These are phyloP conservation scores for Drosophila bocqueti DNA, from an alignment of 1,140 invertebrate genomes.

Conservation along the genomic window DNA sequence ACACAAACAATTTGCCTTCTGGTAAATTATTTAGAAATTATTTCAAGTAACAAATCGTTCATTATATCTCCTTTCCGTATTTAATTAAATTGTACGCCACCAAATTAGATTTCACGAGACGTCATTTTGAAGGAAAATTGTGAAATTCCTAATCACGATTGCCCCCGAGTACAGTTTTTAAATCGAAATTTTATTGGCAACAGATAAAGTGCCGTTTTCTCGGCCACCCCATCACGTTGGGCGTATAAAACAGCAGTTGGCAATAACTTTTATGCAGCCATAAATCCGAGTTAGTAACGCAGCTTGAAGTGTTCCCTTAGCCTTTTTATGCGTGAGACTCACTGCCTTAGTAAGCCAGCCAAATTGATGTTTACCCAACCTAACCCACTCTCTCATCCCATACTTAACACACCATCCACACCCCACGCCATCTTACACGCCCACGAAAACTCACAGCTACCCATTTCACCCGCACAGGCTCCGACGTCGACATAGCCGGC, in stretches of 20 bases:
- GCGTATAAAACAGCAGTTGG: background rate
- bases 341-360: conserved; percentile 1
- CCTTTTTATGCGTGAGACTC: background rate
- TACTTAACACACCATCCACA: conserved; percentile 12
- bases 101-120: background rate
- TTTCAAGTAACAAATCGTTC: background rate
- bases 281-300: conserved; percentile 9
- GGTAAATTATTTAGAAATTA: too few relatives aligned
- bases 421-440: conserved; percentile 23
- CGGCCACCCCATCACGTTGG: background rate
- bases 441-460: conserved; percentile 67
- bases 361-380: background rate
- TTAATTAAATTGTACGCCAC: too few relatives aligned
- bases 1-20: too few relatives aligned
- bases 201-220: conserved; percentile 2
- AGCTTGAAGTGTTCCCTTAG: conserved; percentile 1
- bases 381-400: conserved; percentile 23
- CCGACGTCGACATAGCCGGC: conserved; percentile 89
- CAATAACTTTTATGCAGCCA: conserved; percentile 16
- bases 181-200: conserved; percentile 8
- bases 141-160: conserved; percentile 17
- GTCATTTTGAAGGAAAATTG: background rate
- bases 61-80: background rate
- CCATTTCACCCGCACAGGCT: conserved; percentile 86
- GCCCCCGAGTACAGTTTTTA: conserved; percentile 4